Evolutionary conservation across 1,140 invertebrate species (phyloP).

Genomic region (Drosophila hydei): DNA sequence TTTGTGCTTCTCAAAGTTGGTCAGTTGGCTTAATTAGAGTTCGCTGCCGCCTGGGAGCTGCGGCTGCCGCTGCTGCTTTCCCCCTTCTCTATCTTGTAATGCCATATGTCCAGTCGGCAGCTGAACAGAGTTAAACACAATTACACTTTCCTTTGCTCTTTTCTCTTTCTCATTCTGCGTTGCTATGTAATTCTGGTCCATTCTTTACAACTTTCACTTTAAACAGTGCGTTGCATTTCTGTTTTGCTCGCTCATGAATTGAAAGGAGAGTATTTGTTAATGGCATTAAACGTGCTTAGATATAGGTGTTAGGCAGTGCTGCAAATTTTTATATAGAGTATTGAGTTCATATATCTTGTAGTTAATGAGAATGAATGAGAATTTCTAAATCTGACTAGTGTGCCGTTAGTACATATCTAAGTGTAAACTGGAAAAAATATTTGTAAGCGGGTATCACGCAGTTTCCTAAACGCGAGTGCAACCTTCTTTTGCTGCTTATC

Average conservation of each 20-base stretch:
- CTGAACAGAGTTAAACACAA: slow-evolving; percentile 55
- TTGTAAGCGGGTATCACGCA: not conserved
- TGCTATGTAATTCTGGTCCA: slow-evolving; percentile 58
- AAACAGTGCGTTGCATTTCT: slow-evolving; percentile 27
- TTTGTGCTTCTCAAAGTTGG: slow-evolving; percentile 36
- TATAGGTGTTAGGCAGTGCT: too few species aligned
- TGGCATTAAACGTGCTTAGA: too few species aligned
- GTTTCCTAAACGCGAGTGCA: not conserved
- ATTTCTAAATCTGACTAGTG: too few species aligned
- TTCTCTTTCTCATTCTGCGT: slow-evolving; percentile 46
- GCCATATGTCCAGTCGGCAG: slow-evolving; percentile 59
- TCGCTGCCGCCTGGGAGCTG: slow-evolving; percentile 17
- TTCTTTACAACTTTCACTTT: slow-evolving; percentile 66
- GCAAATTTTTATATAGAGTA: slow-evolving; percentile 1
- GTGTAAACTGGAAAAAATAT: too few species aligned
- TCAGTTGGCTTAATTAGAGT: slow-evolving; percentile 72
- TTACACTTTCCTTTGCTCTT: slow-evolving; percentile 52
- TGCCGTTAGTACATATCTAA: too few species aligned
- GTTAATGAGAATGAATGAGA: too few species aligned
- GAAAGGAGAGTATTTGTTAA: not conserved
- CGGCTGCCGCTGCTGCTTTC: slow-evolving; percentile 2
- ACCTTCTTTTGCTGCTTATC: slow-evolving; percentile 28
- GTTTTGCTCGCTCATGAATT: not conserved
- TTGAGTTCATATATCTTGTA: too few species aligned
- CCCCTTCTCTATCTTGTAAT: slow-evolving; percentile 39